phyloP scores from a whole-genome alignment of 2,113 vertebrate genomes.

The Catharus bicknelli region DNA sequence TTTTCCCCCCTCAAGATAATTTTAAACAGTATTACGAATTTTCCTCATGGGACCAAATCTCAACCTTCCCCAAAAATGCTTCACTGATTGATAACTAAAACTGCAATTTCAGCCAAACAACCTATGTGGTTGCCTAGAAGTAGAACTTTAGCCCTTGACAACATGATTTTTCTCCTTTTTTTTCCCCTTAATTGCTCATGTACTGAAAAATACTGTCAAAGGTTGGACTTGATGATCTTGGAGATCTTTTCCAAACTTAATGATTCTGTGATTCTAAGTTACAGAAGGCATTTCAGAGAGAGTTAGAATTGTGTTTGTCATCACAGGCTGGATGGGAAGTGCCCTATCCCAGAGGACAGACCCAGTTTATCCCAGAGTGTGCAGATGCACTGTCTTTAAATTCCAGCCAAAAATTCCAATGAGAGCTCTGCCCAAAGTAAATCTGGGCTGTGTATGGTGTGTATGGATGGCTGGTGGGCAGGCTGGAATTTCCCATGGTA shows the following conservation, averaged over 20 bases:
- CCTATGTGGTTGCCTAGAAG: neutral
- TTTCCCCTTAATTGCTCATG: neutral
- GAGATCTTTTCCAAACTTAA: neutral
- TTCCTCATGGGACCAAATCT: neutral
- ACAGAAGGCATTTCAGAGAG: neutral
- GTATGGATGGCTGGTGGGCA: neutral
- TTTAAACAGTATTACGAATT: neutral
- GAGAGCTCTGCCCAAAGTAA: neutral
- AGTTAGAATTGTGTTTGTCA: neutral
- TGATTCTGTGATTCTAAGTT: neutral
- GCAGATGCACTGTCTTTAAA: neutral
- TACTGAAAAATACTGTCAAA: neutral
- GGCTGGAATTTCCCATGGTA: neutral
- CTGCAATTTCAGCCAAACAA: neutral
- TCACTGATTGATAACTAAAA: neutral
- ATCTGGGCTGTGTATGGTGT: neutral
- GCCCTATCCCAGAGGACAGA: neutral
- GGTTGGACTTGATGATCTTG: neutral
- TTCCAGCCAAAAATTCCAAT: neutral
- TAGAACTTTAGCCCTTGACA: neutral
- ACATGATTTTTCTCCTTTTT: neutral
- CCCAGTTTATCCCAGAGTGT: neutral
- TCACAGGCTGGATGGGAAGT: neutral
- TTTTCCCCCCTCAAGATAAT: neutral
- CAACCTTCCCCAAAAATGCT: neutral